Evolutionary conservation across 2,888 invertebrate genomes (phyloP).

Genomic region (Pammene fasciana): DNA sequence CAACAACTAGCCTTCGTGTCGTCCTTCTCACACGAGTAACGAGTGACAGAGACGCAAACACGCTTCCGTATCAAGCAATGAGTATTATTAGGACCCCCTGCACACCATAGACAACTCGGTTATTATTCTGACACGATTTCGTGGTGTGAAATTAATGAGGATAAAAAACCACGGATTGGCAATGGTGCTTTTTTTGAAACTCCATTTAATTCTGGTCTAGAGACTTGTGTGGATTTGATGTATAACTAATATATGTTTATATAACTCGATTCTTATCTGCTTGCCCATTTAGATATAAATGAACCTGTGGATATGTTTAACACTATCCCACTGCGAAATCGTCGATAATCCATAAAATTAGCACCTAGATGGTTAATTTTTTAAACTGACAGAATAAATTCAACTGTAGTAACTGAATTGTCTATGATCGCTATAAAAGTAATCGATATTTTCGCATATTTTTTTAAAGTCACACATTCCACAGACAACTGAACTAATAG

Average conservation of each 20-base stretch:
- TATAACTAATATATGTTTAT: too few species aligned
- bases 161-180: too few species aligned
- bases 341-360: too few species aligned
- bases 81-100: constrained; percentile 29
- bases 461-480: background rate
- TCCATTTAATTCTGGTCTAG: too few species aligned
- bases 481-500: background rate
- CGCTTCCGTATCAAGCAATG: constrained; percentile 56
- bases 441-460: background rate
- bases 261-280: too few species aligned
- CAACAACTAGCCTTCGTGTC: constrained; percentile 2
- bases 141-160: background rate
- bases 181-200: too few species aligned
- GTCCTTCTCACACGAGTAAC: constrained; percentile 2
- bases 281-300: too few species aligned
- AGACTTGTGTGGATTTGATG: too few species aligned
- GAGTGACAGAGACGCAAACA: constrained; percentile 7
- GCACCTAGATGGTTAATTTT: too few species aligned
- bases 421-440: background rate
- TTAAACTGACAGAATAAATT: too few species aligned
- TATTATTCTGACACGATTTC: background rate
- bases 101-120: background rate
- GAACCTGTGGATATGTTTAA: too few species aligned
- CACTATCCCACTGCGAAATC: too few species aligned
- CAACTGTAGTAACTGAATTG: background rate